phyloP scores from a whole-genome alignment of 2,797 vertebrate species.

The Salarias fasciatus region DNA sequence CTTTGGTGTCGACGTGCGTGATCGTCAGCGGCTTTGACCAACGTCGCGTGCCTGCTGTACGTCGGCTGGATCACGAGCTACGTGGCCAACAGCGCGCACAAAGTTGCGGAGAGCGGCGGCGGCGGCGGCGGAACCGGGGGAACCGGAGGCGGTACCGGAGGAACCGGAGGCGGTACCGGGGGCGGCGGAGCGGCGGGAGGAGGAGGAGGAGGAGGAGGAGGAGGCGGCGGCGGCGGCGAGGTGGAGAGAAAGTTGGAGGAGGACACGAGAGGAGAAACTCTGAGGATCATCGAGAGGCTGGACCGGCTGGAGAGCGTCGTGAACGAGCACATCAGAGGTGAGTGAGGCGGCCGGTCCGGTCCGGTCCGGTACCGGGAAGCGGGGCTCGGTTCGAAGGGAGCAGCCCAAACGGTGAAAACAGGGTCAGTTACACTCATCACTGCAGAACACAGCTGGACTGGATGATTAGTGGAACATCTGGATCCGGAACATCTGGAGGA shows the following conservation, averaged over 20 bases:
- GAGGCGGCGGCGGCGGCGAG: constrained; percentile 39
- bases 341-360: constrained; percentile 3
- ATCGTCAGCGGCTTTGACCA: constrained; percentile 98
- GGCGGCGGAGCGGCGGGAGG: background rate
- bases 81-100: constrained; percentile 90
- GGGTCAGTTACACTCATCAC: too few species aligned
- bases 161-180: constrained; percentile 39
- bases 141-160: background rate
- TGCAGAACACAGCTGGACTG: too few species aligned
- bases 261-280: constrained; percentile 92
- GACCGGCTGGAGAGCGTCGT: constrained; percentile 96
- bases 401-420: too few species aligned
- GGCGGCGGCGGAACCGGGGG: constrained; percentile 14
- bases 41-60: constrained; percentile 95
- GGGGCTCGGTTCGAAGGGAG: background rate
- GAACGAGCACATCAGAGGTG: constrained; percentile 97
- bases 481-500: too few species aligned
- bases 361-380: background rate
- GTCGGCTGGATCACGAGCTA: constrained; percentile 98
- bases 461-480: too few species aligned
- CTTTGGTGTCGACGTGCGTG: constrained; percentile 98
- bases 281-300: constrained; percentile 93
- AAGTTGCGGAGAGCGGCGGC: constrained; percentile 82
- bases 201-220: background rate
- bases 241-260: constrained; percentile 91